Percentiles rank a stretch among this genome's conserved stretches.
Evolutionary conservation across 2,113 vertebrate genomes (phyloP).

Genomic region (Salvelinus sp.): DNA sequence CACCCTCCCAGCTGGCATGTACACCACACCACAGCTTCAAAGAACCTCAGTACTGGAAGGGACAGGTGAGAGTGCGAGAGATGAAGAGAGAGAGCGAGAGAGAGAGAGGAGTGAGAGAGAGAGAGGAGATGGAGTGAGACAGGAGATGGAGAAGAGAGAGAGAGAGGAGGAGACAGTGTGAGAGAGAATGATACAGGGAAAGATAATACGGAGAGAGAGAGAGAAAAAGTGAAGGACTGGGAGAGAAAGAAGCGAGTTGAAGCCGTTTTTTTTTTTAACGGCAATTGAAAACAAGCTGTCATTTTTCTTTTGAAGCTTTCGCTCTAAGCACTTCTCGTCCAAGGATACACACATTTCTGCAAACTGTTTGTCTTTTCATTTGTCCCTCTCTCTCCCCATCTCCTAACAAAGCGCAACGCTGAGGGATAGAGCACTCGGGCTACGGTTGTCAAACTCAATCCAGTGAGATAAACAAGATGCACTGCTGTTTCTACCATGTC

Average conservation of each 20-base stretch:
- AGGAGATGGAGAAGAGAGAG: not conserved
- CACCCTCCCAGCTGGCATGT: slow-evolving; percentile 14
- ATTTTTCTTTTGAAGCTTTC: slow-evolving; percentile 42
- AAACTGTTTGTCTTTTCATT: not conserved
- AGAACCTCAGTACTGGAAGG: slow-evolving; percentile 26
- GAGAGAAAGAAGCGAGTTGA: too few relatives aligned
- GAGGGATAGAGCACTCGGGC: slow-evolving; percentile 28
- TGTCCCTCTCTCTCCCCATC: not conserved
- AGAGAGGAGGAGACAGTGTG: not conserved
- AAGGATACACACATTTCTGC: slow-evolving; percentile 41
- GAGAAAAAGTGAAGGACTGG: too few relatives aligned
- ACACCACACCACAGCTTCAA: slow-evolving; percentile 29
- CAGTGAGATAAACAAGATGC: slow-evolving; percentile 33
- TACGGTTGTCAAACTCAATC: slow-evolving; percentile 56
- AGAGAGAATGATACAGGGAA: slow-evolving; percentile 11
- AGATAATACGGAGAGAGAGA: not conserved
- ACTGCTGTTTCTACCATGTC: slow-evolving; percentile 8
- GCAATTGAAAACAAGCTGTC: slow-evolving; percentile 36
- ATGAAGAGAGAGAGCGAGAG: slow-evolving; percentile 12
- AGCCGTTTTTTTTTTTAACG: slow-evolving; percentile 17
- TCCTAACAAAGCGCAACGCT: slow-evolving; percentile 33
- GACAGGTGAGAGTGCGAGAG: slow-evolving; percentile 8
- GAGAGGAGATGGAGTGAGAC: not conserved
- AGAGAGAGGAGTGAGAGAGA: slow-evolving; percentile 12
- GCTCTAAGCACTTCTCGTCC: slow-evolving; percentile 2